phyloP scores from a whole-genome alignment of 2,113 vertebrate genomes.

The Chaetodon trifascialis region DNA sequence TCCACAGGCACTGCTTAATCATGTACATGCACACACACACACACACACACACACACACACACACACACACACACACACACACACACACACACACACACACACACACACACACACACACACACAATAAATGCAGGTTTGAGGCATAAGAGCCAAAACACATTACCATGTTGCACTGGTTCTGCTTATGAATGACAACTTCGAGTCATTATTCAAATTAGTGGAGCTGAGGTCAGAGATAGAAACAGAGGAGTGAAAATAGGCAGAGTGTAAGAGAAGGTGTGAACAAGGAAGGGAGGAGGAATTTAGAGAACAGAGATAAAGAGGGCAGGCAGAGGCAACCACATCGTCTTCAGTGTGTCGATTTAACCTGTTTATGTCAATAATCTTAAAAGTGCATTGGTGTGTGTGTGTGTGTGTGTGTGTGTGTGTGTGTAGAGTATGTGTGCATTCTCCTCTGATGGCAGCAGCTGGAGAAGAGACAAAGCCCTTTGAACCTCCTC shows the following conservation, averaged over 20 bases:
- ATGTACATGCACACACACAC: background rate
- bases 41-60: too few species aligned
- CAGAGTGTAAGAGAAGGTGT: constrained; percentile 40
- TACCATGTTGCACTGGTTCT: constrained; percentile 21
- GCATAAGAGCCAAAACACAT: constrained; percentile 14
- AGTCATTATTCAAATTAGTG: constrained; percentile 52
- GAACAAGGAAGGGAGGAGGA: constrained; percentile 9
- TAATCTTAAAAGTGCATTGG: background rate
- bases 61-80: background rate
- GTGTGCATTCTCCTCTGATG: background rate
- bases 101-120: constrained; percentile 1
- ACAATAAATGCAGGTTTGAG: background rate
- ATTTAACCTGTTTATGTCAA: constrained; percentile 28
- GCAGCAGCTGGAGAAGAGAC: background rate
- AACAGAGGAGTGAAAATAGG: constrained; percentile 34
- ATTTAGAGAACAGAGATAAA: constrained; percentile 24
- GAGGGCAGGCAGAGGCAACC: background rate
- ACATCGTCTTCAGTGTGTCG: background rate
- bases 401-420: background rate
- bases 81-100: constrained; percentile 16
- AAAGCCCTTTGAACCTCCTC: constrained; percentile 8
- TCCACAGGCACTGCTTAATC: constrained; percentile 4
- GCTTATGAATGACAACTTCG: constrained; percentile 43
- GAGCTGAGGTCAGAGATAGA: constrained; percentile 35
- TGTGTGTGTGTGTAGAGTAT: background rate